These are phyloP conservation scores for Hipposideros larvatus DNA, from an alignment of 2,797 vertebrate genomes.

Conservation along the genomic window DNA sequence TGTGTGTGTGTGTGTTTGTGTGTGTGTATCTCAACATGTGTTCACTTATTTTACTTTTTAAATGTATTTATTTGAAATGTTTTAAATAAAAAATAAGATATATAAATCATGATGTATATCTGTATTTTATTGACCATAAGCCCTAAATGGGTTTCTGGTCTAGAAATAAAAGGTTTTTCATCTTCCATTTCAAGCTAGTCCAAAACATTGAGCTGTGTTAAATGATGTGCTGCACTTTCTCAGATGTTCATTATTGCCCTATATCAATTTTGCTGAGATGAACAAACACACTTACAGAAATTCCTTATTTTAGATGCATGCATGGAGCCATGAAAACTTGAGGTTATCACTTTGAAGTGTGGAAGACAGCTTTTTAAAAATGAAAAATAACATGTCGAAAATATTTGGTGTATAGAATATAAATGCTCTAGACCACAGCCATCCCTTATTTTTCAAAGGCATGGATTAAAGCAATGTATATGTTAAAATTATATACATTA, in stretches of 20 bases:
- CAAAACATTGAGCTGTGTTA: slow-evolving; percentile 65
- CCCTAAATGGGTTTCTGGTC: not conserved
- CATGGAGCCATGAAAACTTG: slow-evolving; percentile 42
- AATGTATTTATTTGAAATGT: not conserved
- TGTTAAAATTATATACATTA: not conserved
- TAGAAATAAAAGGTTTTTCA: slow-evolving; percentile 67
- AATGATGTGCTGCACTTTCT: slow-evolving; percentile 56
- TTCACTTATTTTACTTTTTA: not conserved
- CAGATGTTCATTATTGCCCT: slow-evolving; percentile 15
- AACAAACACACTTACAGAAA: slow-evolving; percentile 60
- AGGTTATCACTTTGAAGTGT: not conserved
- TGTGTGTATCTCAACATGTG: not conserved
- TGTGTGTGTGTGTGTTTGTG: too few relatives aligned
- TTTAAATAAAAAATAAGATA: slow-evolving; percentile 26
- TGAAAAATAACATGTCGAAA: slow-evolving; percentile 6
- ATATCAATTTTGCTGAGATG: slow-evolving; percentile 61
- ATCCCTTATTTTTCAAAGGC: not conserved
- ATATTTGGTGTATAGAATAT: not conserved
- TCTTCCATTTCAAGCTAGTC: slow-evolving; percentile 61
- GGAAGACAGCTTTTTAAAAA: not conserved
- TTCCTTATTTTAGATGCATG: not conserved
- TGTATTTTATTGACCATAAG: slow-evolving; percentile 54
- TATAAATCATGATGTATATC: slow-evolving; percentile 3
- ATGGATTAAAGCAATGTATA: not conserved
- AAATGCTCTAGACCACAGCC: not conserved